Percentiles rank a stretch among this genome's conserved stretches.
These are phyloP conservation scores for Rhagonycha fulva DNA, from an alignment of 2,888 invertebrate genomes.

Conservation along the genomic window DNA sequence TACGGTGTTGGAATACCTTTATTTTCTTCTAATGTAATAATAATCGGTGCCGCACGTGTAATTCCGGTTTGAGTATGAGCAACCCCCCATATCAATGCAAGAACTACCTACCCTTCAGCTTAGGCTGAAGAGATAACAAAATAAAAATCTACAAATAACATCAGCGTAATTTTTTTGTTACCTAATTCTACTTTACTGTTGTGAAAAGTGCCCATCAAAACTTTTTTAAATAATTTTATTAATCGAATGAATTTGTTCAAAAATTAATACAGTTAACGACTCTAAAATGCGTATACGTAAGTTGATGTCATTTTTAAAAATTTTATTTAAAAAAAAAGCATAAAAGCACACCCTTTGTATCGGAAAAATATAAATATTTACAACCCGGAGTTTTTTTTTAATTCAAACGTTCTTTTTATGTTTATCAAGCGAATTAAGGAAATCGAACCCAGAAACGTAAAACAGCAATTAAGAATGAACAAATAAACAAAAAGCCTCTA, in stretches of 20 bases:
- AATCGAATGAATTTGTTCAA: neutral
- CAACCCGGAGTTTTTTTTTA: constrained; percentile 20
- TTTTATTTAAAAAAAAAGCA: constrained; percentile 6
- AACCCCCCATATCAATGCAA: neutral
- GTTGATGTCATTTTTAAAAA: neutral
- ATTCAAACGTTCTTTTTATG: constrained; percentile 25
- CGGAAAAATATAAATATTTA: constrained; percentile 17
- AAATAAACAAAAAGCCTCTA: constrained; percentile 30
- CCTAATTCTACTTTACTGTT: neutral
- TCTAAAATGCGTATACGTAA: neutral
- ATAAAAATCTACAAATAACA: neutral
- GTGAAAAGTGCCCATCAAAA: neutral
- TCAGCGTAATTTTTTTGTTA: neutral
- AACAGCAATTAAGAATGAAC: constrained; percentile 31
- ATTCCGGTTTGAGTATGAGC: neutral
- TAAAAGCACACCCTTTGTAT: constrained; percentile 20
- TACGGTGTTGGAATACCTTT: neutral
- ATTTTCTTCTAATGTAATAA: neutral
- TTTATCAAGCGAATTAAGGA: constrained; percentile 30
- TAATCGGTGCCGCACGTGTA: neutral
- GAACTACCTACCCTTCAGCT: neutral
- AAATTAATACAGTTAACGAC: neutral
- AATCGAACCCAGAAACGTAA: constrained; percentile 28
- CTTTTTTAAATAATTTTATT: neutral
- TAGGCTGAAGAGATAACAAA: neutral